Evolutionary conservation across 2,797 vertebrate species (phyloP), one percentile per base, ranked within the genome.

Genomic region (Pseudomugil tenellus): DNA sequence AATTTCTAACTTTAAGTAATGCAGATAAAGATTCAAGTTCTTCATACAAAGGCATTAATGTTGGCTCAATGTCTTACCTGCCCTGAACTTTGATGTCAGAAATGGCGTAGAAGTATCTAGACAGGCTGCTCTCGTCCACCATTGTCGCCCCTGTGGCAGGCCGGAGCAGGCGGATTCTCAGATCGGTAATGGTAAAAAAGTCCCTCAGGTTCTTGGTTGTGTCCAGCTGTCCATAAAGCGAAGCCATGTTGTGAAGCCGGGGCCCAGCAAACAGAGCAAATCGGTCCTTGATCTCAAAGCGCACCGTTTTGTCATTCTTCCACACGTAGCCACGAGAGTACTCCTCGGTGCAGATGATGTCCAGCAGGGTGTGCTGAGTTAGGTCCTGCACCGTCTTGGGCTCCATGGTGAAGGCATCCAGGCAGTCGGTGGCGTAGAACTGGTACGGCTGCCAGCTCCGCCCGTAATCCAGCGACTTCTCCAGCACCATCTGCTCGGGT

Each of bases 281-380:
- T 73, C 98, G 95, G 77, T 98, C 97, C 92, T 98, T 99, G 88
- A 99, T 98, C 92, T 99, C 98, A 5, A 99, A 99, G 75, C 97
- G 96, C 56, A 99, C 97, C 0, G 96, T 97, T 92, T 99, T 99
- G 91, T 97, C 97, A 28, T 97, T 96, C 80, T 97, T 97, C 94
- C 94, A 95, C 84, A 96, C 96, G 25, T 99, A 99, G 63, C 97
- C 96, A 0, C 96, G 92, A 63, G 98, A 99, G 84, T 99, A 99
- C 83, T 99, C 97, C 92, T 99, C 98, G 0, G 98, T 99, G 90
- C 98, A 99, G 93, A 99, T 99, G 85, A 99, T 98, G 92, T 98
- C 97, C 87, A 99, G 92, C 80, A 98, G 94, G 0, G 97, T 96
- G 71, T 93, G 93, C 89, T 98, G 96, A 1, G 96, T 95, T 78